Conservation (phyloP, 2,797 vertebrate genomes). For the Alfaro cultratus region DNA sequence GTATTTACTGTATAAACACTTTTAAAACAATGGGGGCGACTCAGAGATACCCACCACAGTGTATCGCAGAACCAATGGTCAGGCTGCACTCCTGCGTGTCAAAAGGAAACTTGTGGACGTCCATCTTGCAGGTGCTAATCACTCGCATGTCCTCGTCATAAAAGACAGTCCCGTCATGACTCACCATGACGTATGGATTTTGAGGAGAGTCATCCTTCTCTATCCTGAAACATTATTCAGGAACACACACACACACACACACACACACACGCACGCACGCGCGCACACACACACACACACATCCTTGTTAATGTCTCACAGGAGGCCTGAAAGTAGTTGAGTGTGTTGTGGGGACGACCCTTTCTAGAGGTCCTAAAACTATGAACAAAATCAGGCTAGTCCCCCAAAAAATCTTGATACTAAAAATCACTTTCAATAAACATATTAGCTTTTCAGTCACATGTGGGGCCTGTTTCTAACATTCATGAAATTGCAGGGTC, state of each 20-base stretch:
- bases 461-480: no score
- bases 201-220: slow-evolving; percentile 58
- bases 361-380: no score
- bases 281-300: neutral
- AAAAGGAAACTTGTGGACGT: slow-evolving; percentile 79
- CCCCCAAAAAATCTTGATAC: no score
- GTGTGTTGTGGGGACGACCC: no score
- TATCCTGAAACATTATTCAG: slow-evolving; percentile 51
- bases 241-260: slow-evolving; percentile 8
- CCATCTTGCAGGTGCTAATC: slow-evolving; percentile 73
- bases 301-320: neutral
- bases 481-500: no score
- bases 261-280: slow-evolving; percentile 3
- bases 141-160: slow-evolving; percentile 56
- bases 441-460: no score
- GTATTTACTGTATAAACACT: neutral
- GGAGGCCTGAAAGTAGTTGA: no score
- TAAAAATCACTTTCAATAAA: no score
- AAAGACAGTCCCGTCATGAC: slow-evolving; percentile 34
- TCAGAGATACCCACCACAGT: slow-evolving; percentile 47
- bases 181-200: slow-evolving; percentile 48
- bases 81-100: slow-evolving; percentile 76
- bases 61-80: slow-evolving; percentile 47
- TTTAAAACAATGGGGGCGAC: no score
- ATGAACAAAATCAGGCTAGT: no score